Base-by-base conservation (phyloP, 2,888 invertebrate species). In the Leucozona laternaria region DNA sequence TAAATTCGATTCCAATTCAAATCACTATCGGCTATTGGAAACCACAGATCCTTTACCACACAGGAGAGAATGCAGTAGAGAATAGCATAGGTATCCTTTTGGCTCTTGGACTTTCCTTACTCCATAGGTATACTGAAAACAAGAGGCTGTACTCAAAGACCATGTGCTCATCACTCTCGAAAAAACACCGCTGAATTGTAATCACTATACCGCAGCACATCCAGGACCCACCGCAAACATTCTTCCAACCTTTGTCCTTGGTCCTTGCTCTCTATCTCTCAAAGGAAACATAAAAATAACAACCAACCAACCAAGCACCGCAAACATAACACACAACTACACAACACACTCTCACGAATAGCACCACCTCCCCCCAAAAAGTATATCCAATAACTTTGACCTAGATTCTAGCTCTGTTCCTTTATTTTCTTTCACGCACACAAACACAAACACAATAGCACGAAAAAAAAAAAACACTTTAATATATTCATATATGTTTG, bases 381-480 rank as follows among this genome's bases (percentile, higher is more conserved):
- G 84, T 71, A 79, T 84, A 84, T 84, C 84, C 84, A 84, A 84
- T 84, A 84, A 71, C 84, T 84, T 79, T 84, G 84, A 84, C 84
- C 84, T 84, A 84, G 79, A 79, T 84, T 84, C 40, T n/a, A 0
- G 0, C 53, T n/a, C 25, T 11, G 15, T 37, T 53, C 17, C 25
- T 58, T 57, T 31, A 55, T 40, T 34, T 60, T 48, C 11, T 25
- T 68, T n/a, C 73, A 31, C 55, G 55, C n/a, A 60, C 17, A 71
- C 71, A 22, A 25, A 45, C n/a, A 71, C 71, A 22, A 25, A 45
- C n/a, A 71, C 71, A 48, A 25, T 43, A 28, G 25, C 53, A 6
- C 6, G 15, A 1, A 6, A 2, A 17, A 1, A 6, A 2, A 48
- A 45, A 71, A 28, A 37, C 31, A 64, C 28, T 31, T 53, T 53